These are phyloP conservation scores for Drosophila aff. DNA, from an alignment of 1,140 invertebrate genomes.

Conservation along the genomic window DNA sequence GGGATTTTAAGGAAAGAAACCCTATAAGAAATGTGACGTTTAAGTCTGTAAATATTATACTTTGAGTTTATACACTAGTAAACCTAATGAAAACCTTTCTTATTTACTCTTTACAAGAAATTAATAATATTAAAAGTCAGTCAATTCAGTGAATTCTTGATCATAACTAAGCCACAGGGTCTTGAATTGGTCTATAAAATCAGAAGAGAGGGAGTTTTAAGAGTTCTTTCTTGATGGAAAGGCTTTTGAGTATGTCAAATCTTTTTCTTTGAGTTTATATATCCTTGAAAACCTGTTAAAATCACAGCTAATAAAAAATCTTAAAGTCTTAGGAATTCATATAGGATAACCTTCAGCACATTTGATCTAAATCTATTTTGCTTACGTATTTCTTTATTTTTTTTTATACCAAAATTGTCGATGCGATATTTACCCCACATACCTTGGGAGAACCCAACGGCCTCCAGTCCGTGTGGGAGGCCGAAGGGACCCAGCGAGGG, in stretches of 20 bases:
- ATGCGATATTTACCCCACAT: conserved; percentile 86
- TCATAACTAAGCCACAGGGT: neutral
- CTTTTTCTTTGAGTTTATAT: neutral
- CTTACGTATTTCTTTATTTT: conserved; percentile 20
- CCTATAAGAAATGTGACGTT: neutral
- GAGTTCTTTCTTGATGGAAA: too few relatives aligned
- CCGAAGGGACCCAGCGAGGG: conserved; percentile 85
- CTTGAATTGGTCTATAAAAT: conserved; percentile 2
- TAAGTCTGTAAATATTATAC: neutral
- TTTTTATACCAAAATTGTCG: conserved; percentile 79
- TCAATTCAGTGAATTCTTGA: neutral
- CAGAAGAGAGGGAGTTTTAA: neutral
- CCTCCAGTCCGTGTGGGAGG: conserved; percentile 85
- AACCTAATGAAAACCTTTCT: too few relatives aligned
- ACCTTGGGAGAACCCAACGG: conserved; percentile 86
- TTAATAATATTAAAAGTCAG: neutral
- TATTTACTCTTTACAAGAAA: too few relatives aligned
- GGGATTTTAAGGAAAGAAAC: neutral
- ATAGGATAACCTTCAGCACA: conserved; percentile 59
- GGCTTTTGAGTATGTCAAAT: neutral
- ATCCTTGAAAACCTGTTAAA: too few relatives aligned
- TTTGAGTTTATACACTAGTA: neutral
- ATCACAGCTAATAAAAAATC: too few relatives aligned
- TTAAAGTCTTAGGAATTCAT: too few relatives aligned
- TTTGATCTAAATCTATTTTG: conserved; percentile 20